Evolutionary conservation across 2,888 invertebrate genomes (phyloP).

Genomic region (Orthosia gracilis): DNA sequence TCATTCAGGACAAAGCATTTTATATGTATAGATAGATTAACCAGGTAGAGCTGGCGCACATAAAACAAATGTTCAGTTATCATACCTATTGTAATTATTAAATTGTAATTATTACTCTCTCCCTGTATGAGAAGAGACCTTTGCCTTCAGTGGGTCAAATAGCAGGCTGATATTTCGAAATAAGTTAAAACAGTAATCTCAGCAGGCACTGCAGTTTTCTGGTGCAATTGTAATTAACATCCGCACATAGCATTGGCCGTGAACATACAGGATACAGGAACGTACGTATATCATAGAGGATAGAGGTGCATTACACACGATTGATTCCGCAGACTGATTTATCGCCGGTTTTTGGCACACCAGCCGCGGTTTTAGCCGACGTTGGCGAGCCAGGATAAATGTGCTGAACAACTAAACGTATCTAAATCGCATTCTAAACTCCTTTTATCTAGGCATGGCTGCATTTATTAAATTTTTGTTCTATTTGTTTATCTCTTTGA

Average conservation of each 20-base stretch:
- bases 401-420: constrained; percentile 14
- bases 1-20: too few relatives aligned
- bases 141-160: neutral
- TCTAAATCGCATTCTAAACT: constrained; percentile 22
- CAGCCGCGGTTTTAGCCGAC: constrained; percentile 48
- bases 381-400: constrained; percentile 24
- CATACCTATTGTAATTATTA: too few relatives aligned
- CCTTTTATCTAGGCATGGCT: constrained; percentile 28
- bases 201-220: too few relatives aligned
- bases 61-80: too few relatives aligned
- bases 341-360: constrained; percentile 57
- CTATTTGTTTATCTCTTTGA: neutral
- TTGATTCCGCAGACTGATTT: constrained; percentile 70
- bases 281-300: neutral
- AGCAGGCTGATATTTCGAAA: neutral
- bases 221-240: neutral
- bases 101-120: too few relatives aligned
- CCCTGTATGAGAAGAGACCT: too few relatives aligned
- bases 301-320: constrained; percentile 40
- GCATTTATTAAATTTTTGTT: neutral
- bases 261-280: too few relatives aligned
- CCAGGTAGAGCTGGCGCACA: too few relatives aligned
- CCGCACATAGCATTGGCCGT: neutral
- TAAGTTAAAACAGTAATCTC: neutral
- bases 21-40: too few relatives aligned